Percentiles rank a stretch among this genome's conserved stretches.
Conservation (phyloP, 1,140 invertebrate species). For the Coptotermes formosanus region DNA sequence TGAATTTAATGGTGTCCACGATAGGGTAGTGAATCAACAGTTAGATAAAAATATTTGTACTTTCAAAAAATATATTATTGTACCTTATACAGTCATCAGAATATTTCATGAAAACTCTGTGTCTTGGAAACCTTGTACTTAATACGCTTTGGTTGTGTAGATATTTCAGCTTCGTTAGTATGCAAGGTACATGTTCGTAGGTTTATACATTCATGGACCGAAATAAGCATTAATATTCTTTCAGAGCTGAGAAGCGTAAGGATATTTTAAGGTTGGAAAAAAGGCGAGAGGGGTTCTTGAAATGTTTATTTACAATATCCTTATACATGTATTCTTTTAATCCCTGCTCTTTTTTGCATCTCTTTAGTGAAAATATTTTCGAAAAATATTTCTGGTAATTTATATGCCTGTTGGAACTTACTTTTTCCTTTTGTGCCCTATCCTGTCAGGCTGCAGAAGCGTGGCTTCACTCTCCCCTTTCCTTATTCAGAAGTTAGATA, state of each 20-base stretch:
- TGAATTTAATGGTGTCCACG: not conserved
- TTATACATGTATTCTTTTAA: not conserved
- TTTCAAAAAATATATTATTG: not conserved
- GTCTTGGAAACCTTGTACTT: not conserved
- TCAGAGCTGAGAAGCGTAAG: not conserved
- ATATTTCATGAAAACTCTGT: not conserved
- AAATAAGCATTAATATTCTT: constrained; percentile 29
- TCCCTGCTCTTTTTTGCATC: not conserved
- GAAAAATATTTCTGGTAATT: constrained; percentile 14
- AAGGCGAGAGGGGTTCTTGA: not conserved
- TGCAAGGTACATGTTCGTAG: constrained; percentile 11
- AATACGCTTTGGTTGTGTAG: not conserved
- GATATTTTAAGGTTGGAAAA: not conserved
- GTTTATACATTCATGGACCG: constrained; percentile 26
- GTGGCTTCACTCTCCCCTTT: not conserved
- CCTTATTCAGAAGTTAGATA: not conserved
- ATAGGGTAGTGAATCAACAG: not conserved
- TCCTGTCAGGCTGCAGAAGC: not conserved
- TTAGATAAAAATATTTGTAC: not conserved
- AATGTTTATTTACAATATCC: not conserved
- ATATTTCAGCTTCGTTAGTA: not conserved
- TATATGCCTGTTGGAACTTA: not conserved
- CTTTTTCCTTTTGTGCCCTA: not conserved
- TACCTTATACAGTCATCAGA: not conserved
- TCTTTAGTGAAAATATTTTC: not conserved